Percentiles rank a stretch among this genome's conserved stretches.
These are phyloP conservation scores for Drosophila pruinosa DNA, from an alignment of 1,140 invertebrate genomes.

Conservation along the genomic window DNA sequence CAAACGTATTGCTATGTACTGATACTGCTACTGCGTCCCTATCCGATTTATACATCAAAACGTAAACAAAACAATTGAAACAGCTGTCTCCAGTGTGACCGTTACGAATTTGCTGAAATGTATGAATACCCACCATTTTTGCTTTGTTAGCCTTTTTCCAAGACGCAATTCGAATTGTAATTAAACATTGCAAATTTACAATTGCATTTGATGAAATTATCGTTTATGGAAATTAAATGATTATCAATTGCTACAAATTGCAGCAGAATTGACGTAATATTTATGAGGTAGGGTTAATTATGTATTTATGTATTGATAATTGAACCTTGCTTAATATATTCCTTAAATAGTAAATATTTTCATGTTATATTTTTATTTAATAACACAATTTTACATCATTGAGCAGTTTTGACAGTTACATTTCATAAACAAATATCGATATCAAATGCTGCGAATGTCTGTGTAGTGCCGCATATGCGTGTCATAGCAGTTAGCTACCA, in stretches of 20 bases:
- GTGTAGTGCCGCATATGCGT: background rate
- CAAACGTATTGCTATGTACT: conserved; percentile 11
- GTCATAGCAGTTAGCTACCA: background rate
- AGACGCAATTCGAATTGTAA: background rate
- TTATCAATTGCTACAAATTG: too few species aligned
- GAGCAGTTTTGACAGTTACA: too few species aligned
- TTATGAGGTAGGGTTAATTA: too few species aligned
- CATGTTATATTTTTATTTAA: too few species aligned
- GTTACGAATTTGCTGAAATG: background rate
- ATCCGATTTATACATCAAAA: conserved; percentile 16
- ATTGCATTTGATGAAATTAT: too few species aligned
- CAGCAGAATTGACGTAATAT: too few species aligned
- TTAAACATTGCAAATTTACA: background rate
- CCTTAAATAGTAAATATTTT: too few species aligned
- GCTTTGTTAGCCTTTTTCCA: background rate
- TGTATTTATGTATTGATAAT: too few species aligned
- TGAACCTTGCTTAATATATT: too few species aligned
- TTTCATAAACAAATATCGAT: background rate
- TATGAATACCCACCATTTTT: background rate
- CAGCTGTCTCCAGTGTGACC: conserved; percentile 38
- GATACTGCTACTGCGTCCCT: conserved; percentile 30
- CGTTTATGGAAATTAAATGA: too few species aligned
- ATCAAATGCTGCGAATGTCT: background rate
- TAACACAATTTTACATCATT: too few species aligned
- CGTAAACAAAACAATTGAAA: conserved; percentile 46